Percentiles rank a stretch among this genome's conserved stretches.
phyloP scores from a whole-genome alignment of 2,113 vertebrate species.

The Oryzias woworae region DNA sequence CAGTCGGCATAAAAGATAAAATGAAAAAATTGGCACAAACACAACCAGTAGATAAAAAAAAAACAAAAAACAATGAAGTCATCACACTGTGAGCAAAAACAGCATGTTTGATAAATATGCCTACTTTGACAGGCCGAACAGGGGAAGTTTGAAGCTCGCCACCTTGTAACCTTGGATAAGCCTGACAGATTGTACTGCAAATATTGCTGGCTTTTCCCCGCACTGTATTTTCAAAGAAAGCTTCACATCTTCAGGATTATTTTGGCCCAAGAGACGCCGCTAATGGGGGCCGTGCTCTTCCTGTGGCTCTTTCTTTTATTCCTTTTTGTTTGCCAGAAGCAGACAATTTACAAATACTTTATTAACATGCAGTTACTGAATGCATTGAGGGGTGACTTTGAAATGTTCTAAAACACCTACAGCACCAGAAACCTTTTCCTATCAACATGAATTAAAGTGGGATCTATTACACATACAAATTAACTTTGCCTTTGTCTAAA shows the following conservation, averaged over 20 bases:
- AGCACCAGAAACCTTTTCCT: no score
- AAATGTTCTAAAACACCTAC: no score
- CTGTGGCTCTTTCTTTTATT: background rate
- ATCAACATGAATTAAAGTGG: no score
- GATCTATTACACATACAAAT: no score
- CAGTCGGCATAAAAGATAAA: constrained; percentile 14
- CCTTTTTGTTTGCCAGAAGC: background rate
- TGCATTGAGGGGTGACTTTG: no score
- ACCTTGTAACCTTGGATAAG: constrained; percentile 12
- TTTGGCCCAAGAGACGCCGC: constrained; percentile 17
- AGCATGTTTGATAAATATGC: constrained; percentile 19
- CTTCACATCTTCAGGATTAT: constrained; percentile 5
- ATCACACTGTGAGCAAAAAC: constrained; percentile 10
- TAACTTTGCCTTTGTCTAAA: no score
- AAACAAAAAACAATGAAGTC: constrained; percentile 16
- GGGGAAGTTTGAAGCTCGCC: constrained; percentile 5
- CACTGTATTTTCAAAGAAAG: background rate
- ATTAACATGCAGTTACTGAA: no score
- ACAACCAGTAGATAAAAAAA: constrained; percentile 17
- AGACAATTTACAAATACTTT: no score
- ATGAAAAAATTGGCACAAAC: constrained; percentile 4
- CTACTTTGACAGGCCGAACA: constrained; percentile 19
- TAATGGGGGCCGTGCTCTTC: constrained; percentile 6
- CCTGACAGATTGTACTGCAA: background rate
- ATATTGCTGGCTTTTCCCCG: background rate